Percentiles rank a stretch among this genome's conserved stretches.
Conservation (phyloP, 2,888 invertebrate species). For the Hirtodrosophila confusa region DNA sequence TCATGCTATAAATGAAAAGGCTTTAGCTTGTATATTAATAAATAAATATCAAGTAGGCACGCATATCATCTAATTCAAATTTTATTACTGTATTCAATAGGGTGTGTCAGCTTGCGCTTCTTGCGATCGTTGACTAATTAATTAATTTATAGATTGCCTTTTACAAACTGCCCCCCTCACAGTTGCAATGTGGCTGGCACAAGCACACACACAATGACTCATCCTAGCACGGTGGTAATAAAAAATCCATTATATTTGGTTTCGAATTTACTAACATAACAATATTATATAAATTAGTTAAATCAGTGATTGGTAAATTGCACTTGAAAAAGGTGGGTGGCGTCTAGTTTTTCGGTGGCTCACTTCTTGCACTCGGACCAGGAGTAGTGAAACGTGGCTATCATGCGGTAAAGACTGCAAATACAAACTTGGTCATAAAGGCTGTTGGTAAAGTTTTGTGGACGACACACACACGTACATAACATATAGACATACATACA, state of each 20-base stretch:
- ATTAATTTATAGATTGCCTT: constrained; percentile 17
- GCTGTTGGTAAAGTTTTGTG: constrained; percentile 32
- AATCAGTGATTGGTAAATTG: constrained; percentile 39
- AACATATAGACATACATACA: constrained; percentile 18
- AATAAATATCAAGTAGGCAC: too few relatives aligned
- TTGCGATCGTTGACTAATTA: constrained; percentile 4
- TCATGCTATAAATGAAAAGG: too few relatives aligned
- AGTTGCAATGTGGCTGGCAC: constrained; percentile 10
- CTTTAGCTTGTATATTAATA: too few relatives aligned
- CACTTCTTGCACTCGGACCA: constrained; percentile 72
- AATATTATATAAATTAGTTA: constrained; percentile 29
- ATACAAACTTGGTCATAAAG: constrained; percentile 62
- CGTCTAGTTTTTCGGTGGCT: constrained; percentile 29
- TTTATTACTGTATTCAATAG: too few relatives aligned
- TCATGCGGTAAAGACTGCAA: constrained; percentile 80
- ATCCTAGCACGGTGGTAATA: constrained; percentile 19
- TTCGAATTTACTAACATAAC: constrained; percentile 30
- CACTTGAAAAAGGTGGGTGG: constrained; percentile 27
- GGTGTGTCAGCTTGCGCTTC: not conserved
- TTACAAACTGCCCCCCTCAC: constrained; percentile 4
- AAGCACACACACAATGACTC: constrained; percentile 24
- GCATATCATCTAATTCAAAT: too few relatives aligned
- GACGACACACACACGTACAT: constrained; percentile 26
- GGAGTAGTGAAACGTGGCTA: constrained; percentile 76
- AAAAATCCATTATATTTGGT: constrained; percentile 42